Evolutionary conservation across 2,113 vertebrate genomes (phyloP), one percentile per base, ranked within the genome.

Genomic region (Boleophthalmus pectinirostris): DNA sequence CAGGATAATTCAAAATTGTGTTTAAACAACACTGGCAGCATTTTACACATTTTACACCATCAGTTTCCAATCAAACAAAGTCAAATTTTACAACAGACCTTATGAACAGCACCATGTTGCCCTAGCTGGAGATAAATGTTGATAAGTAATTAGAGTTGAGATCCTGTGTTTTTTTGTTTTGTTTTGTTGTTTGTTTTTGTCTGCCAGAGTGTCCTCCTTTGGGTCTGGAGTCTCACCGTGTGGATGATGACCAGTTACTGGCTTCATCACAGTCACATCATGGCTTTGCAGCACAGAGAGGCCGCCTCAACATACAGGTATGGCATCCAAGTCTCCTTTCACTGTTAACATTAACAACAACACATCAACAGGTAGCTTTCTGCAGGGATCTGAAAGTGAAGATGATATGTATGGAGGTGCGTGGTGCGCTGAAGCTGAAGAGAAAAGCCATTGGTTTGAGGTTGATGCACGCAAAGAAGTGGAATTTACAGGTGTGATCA

Each of bases 241-340:
- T 98, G 0, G 95, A 96, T 13, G 93, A 96, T 11, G 96, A 98
- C 76, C 97, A 98, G 92, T 91, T 99, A 49, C 89, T 95, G 67
- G 93, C 96, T 0, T 99, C 97, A 4, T 98, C 97, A 77, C 95
- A 96, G 93, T 93, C 94, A 38, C 92, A 95, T 3, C 94, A 96
- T 0, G 96, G 97, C 38, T 93, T 96, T 70, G 78, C 93, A 0
- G 93, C 95, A 7, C 95, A 96, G 73, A 95, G 97, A 0, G 95
- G 95, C 3, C 94, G 97, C 1, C 96, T 98, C 69, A 99, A 99
- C 89, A 98, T 97, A 84, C 96, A 96, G 96, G 96, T 96, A 81
- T 51, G 96, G 96, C 96, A 81, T 54, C 51, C 14, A 24, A 51
- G 5, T 66, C n/a, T 66, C 14, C 21, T 23, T 46, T 16, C 13